Percentiles rank a stretch among this genome's conserved stretches.
Conservation (phyloP, 2,888 invertebrate species). For the Drosophila kanekoi region DNA sequence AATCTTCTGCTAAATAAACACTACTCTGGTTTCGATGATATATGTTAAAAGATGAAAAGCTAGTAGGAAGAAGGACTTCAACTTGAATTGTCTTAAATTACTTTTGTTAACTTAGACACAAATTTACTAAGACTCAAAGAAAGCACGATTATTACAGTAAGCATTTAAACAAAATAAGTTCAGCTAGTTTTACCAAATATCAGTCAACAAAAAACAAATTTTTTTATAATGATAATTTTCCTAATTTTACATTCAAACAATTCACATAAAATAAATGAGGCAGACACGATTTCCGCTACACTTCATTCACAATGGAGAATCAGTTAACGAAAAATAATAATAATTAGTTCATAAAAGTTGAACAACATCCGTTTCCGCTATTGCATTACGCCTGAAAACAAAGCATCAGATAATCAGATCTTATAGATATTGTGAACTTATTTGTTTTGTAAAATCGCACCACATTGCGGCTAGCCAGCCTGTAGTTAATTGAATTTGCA, state of each 20-base stretch:
- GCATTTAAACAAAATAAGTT: too few species aligned
- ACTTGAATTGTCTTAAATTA: neutral
- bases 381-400: neutral
- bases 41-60: neutral
- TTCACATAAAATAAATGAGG: neutral
- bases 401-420: conserved; percentile 28
- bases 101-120: neutral
- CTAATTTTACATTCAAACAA: too few species aligned
- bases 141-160: too few species aligned
- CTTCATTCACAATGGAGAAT: neutral
- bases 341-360: conserved; percentile 9
- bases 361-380: conserved; percentile 38
- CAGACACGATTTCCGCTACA: neutral
- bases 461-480: conserved; percentile 15
- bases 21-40: neutral
- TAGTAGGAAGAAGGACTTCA: too few species aligned
- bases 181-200: too few species aligned
- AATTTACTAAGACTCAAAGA: too few species aligned
- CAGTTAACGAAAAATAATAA: conserved; percentile 3
- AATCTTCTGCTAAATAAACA: neutral
- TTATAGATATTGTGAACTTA: conserved; percentile 1
- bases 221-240: too few species aligned
- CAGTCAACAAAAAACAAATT: too few species aligned
- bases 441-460: conserved; percentile 7
- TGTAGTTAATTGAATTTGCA: conserved; percentile 51